Evolutionary conservation across 2,797 vertebrate species (phyloP), one percentile per base, ranked within the genome.

Genomic region (Buceros bicornis): DNA sequence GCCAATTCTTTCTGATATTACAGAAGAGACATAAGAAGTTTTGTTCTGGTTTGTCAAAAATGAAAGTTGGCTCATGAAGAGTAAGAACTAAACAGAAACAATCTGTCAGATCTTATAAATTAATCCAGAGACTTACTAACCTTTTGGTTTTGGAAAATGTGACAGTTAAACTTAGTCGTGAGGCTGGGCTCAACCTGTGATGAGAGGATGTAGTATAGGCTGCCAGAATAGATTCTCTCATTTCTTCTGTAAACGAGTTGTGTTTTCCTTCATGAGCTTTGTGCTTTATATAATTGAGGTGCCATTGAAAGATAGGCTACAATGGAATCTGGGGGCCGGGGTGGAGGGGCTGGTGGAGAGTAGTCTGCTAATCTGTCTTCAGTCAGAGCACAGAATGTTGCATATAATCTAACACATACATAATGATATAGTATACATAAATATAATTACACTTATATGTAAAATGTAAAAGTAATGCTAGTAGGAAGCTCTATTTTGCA

Each of bases 401-500:
- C 16, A 5, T 37, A 13, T 65, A 50, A 62, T 57, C 9, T 65
- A 47, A 9, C 0, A 43, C 21, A 9, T 11, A 17, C 21, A 8
- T 54, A 7, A 40, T 67, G 25, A 31, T 58, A 29, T 12, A 29
- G 13, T 48, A 50, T 54, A 54, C 5, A 13, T 70, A 74, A 64
- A 42, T 67, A n/a, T 28, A 13, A 22, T 60, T 60, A 29, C 7
- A 57, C 47, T 66, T 65, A 21, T 57, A 19, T 45, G 9, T 61
- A 48, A 35, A 51, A 16, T 24, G 10, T 48, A 71, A 62, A n/a
- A 56, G 29, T 24, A 62, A 56, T 60, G 13, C 28, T 71, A 66
- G 24, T 35, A 82, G 87, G 65, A 95, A 95, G 40, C 37, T 88
- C 97, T 95, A 93, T 95, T 92, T 61, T 92, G 82, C 37, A 84